Conservation (phyloP, 2,113 vertebrate species). For the Hypanus sabinus region DNA sequence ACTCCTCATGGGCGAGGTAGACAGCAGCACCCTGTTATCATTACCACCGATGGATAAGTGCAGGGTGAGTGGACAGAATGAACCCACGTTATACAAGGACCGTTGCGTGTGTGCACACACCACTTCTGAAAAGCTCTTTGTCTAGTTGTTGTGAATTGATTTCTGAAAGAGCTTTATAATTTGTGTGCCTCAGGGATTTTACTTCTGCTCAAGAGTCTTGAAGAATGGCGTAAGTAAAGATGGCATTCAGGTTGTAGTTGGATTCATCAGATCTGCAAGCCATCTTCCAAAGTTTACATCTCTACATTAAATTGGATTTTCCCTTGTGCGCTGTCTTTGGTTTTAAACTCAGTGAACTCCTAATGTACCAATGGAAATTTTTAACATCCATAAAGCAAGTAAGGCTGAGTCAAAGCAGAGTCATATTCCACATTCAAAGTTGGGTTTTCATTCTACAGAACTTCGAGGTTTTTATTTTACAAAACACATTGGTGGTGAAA, state of each 20-base stretch:
- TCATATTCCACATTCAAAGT: background rate
- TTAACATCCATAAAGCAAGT: conserved; percentile 16
- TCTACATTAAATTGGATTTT: background rate
- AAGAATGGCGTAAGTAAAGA: background rate
- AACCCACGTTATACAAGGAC: background rate
- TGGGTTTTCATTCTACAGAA: background rate
- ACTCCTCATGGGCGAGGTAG: conserved; percentile 91
- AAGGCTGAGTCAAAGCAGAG: background rate
- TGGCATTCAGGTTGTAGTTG: background rate
- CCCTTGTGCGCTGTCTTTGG: background rate
- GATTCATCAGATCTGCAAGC: background rate
- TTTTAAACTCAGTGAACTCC: background rate
- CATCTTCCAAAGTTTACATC: background rate
- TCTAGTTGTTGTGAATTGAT: background rate
- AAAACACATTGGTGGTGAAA: background rate
- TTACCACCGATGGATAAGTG: conserved; percentile 77
- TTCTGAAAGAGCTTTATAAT: conserved; percentile 4
- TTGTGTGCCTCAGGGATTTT: background rate
- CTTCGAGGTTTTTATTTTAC: background rate
- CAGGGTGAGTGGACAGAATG: conserved; percentile 65
- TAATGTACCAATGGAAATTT: background rate
- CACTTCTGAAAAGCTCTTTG: background rate
- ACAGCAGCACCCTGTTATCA: conserved; percentile 86
- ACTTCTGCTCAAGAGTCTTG: background rate
- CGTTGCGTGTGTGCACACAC: too few relatives aligned